A percentile compares a stretch with the other conserved stretches of the same genome.
Evolutionary conservation across 2,113 vertebrate species (phyloP).

Genomic region (Tenebrosternarchus preto): DNA sequence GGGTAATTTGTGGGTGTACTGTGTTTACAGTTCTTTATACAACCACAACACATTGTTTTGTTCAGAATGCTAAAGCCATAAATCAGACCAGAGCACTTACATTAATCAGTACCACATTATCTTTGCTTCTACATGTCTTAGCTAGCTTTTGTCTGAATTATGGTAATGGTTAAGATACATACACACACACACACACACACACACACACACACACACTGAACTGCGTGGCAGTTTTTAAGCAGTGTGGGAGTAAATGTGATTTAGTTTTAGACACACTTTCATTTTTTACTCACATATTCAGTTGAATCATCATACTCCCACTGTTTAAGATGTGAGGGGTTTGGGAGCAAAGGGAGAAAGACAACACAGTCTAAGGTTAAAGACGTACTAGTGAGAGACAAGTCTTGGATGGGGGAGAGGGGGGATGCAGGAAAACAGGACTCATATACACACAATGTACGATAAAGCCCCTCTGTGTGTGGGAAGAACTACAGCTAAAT

Average conservation of each 20-base stretch:
- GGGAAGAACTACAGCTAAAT: neutral
- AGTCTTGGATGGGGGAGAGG: neutral
- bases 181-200: neutral
- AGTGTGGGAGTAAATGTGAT: conserved; percentile 12
- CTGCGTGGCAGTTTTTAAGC: neutral
- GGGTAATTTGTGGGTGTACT: neutral
- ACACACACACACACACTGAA: neutral
- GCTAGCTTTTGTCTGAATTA: conserved; percentile 12
- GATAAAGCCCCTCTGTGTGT: neutral
- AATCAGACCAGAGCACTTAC: neutral
- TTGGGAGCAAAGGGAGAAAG: conserved; percentile 75
- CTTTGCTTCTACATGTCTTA: neutral
- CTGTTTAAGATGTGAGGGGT: conserved; percentile 80
- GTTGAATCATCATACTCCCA: conserved; percentile 99
- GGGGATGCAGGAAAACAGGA: neutral
- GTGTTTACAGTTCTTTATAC: neutral
- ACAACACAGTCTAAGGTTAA: conserved; percentile 60
- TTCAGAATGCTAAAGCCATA: neutral
- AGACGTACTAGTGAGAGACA: conserved; percentile 35
- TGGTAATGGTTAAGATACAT: conserved; percentile 1
- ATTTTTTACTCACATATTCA: conserved; percentile 92
- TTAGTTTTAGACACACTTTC: neutral
- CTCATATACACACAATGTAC: neutral
- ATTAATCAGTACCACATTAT: neutral
- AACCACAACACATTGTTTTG: neutral